Evolutionary conservation across 2,888 invertebrate genomes (phyloP).

Genomic region (Ctenicera cuprea): DNA sequence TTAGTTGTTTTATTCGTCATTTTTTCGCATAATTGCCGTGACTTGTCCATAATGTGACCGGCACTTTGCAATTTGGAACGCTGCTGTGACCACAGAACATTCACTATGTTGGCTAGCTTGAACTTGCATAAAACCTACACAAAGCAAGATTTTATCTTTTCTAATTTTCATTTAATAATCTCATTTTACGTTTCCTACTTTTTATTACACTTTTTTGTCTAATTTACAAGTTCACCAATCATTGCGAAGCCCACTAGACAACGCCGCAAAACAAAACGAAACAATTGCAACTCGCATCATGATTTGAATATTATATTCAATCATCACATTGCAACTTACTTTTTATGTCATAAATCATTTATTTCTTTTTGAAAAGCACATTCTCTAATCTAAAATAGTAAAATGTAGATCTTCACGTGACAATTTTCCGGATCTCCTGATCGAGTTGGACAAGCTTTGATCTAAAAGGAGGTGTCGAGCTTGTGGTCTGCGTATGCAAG

Average conservation of each 20-base stretch:
- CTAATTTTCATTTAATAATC: conserved; percentile 6
- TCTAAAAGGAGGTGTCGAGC: neutral
- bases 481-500: neutral
- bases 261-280: neutral
- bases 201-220: neutral
- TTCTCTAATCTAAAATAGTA: neutral
- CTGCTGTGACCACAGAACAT: neutral
- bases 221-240: neutral
- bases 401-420: conserved; percentile 8
- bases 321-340: neutral
- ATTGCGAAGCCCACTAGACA: neutral
- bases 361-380: too few relatives aligned
- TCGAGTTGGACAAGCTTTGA: conserved; percentile 6
- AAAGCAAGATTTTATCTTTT: conserved; percentile 10
- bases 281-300: conserved; percentile 13
- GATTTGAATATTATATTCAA: neutral
- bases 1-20: neutral
- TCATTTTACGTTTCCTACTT: neutral
- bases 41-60: neutral
- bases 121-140: neutral
- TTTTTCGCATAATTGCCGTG: conserved; percentile 1
- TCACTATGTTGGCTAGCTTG: neutral
- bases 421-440: neutral
- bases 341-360: neutral
- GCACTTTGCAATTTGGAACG: conserved; percentile 11